These are phyloP conservation scores for Cantharis rufa DNA, from an alignment of 2,888 invertebrate species.

Conservation along the genomic window DNA sequence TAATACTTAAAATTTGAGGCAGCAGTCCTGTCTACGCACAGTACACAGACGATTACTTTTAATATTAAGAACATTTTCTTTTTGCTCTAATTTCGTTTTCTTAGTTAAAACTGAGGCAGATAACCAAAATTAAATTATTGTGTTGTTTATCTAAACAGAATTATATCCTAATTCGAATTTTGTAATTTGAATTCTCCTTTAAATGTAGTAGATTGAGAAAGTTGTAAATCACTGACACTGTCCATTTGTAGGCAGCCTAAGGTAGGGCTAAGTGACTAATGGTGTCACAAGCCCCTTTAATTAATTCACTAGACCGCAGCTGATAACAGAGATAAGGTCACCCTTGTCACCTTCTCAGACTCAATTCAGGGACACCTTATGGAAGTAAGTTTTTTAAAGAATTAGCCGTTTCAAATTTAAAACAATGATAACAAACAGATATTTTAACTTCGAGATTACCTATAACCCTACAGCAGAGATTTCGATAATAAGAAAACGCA, in stretches of 20 bases:
- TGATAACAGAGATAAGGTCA: constrained; percentile 51
- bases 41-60: not conserved
- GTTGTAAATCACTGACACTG: constrained; percentile 49
- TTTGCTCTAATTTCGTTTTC: not conserved
- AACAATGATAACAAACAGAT: not conserved
- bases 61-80: not conserved
- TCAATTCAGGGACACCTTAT: constrained; percentile 33
- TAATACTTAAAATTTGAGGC: not conserved
- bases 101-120: not conserved
- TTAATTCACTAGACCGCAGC: constrained; percentile 52
- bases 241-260: constrained; percentile 49
- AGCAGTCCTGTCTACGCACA: not conserved
- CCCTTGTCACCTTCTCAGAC: constrained; percentile 42
- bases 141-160: not conserved
- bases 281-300: constrained; percentile 53
- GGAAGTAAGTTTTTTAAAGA: constrained; percentile 23
- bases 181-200: constrained; percentile 3
- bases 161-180: constrained; percentile 1
- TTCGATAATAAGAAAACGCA: constrained; percentile 27
- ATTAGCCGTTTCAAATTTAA: not conserved
- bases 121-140: not conserved
- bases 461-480: not conserved
- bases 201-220: constrained; percentile 22
- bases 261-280: constrained; percentile 52
- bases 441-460: not conserved